Conservation (phyloP, 92 coral and sea anemone species). For the Metridium senile region DNA sequence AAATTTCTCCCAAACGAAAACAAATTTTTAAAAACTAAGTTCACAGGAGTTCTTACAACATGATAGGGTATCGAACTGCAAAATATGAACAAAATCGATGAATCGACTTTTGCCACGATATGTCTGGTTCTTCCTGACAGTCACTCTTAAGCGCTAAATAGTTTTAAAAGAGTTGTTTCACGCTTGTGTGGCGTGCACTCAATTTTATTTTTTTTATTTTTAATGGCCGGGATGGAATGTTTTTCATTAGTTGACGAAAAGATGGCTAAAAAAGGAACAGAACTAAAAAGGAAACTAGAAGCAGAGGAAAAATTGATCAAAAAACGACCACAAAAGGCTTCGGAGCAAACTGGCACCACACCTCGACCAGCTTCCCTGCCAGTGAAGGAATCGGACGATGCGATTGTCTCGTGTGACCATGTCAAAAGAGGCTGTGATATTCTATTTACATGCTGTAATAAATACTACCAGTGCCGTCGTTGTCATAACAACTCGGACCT, state of each 20-base stretch:
- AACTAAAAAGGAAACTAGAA: conserved; percentile 15
- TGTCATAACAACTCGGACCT: conserved; percentile 81
- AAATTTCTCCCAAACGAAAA: too few relatives aligned
- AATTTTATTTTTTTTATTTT: too few relatives aligned
- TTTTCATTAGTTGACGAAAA: not conserved
- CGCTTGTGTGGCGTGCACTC: too few relatives aligned
- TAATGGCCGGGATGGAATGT: too few relatives aligned
- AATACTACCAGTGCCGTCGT: conserved; percentile 79
- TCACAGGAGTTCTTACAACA: too few relatives aligned
- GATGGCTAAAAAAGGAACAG: not conserved
- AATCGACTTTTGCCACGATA: too few relatives aligned
- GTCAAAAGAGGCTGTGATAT: conserved; percentile 78
- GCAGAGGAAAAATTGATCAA: conserved; percentile 13
- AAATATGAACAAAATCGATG: too few relatives aligned
- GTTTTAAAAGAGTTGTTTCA: too few relatives aligned
- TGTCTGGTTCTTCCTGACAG: too few relatives aligned
- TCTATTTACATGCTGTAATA: conserved; percentile 69
- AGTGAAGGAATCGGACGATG: conserved; percentile 41
- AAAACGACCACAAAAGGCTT: not conserved
- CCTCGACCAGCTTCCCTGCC: conserved; percentile 22
- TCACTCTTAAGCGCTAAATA: too few relatives aligned
- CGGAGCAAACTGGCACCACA: not conserved
- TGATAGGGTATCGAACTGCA: too few relatives aligned
- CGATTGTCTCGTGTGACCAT: conserved; percentile 65
- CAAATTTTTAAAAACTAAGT: too few relatives aligned